Evolutionary conservation across 2,797 vertebrate species (phyloP).

Genomic region (Bovichtus variegatus): DNA sequence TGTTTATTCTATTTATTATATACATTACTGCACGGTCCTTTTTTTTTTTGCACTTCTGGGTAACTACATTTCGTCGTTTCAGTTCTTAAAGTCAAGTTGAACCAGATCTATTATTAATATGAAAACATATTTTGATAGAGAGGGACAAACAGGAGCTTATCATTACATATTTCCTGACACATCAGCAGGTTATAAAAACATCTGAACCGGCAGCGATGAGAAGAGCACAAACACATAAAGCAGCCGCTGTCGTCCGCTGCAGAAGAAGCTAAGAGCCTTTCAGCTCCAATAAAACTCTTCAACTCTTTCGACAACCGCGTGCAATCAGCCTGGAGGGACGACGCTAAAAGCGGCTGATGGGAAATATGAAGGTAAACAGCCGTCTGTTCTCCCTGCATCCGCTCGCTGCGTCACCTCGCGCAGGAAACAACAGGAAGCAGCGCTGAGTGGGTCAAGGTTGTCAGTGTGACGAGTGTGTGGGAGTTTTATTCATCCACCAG

Average conservation of each 20-base stretch:
- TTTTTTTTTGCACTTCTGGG: neutral
- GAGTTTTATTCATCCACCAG: conserved; percentile 33
- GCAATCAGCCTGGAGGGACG: conserved; percentile 29
- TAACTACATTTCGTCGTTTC: neutral
- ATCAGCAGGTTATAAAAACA: conserved; percentile 1
- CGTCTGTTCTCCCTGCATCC: conserved; percentile 39
- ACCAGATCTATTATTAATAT: neutral
- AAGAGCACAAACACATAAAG: conserved; percentile 25
- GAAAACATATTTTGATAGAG: neutral
- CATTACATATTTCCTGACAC: no score
- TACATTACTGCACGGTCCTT: neutral
- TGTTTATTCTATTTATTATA: neutral
- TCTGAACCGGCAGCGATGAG: neutral
- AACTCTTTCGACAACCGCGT: neutral
- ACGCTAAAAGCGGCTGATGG: conserved; percentile 20
- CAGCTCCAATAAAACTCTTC: conserved; percentile 47
- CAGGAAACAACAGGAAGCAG: conserved; percentile 74
- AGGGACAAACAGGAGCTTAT: neutral
- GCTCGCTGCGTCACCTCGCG: conserved; percentile 58
- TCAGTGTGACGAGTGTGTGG: conserved; percentile 10
- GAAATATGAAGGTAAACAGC: conserved; percentile 55
- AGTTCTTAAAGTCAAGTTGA: neutral
- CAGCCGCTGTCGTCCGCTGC: neutral
- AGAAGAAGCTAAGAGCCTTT: conserved; percentile 7
- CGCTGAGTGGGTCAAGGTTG: conserved; percentile 54